A percentile compares a stretch with the other conserved stretches of the same genome.
These are phyloP conservation scores for Scrobipalpa atriplicella DNA, from an alignment of 2,888 invertebrate species.

Conservation along the genomic window DNA sequence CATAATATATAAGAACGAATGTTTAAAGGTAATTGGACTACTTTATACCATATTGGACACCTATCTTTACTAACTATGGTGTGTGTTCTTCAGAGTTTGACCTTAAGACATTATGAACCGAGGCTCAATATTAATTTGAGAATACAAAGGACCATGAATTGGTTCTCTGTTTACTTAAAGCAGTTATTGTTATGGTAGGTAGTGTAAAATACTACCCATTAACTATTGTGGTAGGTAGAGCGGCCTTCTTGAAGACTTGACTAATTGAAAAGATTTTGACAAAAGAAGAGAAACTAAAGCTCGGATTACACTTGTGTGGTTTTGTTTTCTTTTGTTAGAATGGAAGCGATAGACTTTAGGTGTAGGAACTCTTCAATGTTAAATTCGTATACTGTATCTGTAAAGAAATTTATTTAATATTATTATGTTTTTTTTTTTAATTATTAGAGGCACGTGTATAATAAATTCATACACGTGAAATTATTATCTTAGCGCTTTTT, in stretches of 20 bases:
- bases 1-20: neutral
- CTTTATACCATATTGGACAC: no score
- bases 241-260: neutral
- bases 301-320: no score
- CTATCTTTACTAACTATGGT: neutral
- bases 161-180: neutral
- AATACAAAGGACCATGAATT: neutral
- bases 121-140: neutral
- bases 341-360: no score
- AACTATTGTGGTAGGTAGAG: neutral
- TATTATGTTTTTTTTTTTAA: no score
- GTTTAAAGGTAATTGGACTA: neutral
- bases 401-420: no score
- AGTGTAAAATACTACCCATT: neutral
- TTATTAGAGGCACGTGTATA: no score
- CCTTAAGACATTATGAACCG: neutral
- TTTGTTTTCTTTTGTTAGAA: no score
- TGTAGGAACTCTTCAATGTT: no score
- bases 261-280: no score
- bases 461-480: neutral
- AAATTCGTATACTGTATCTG: no score
- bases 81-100: neutral
- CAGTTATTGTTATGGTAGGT: slow-evolving; percentile 5
- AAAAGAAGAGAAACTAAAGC: no score
- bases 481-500: neutral